Base-by-base conservation (phyloP, 2,888 invertebrate species). In the Sarcophaga rosellei region DNA sequence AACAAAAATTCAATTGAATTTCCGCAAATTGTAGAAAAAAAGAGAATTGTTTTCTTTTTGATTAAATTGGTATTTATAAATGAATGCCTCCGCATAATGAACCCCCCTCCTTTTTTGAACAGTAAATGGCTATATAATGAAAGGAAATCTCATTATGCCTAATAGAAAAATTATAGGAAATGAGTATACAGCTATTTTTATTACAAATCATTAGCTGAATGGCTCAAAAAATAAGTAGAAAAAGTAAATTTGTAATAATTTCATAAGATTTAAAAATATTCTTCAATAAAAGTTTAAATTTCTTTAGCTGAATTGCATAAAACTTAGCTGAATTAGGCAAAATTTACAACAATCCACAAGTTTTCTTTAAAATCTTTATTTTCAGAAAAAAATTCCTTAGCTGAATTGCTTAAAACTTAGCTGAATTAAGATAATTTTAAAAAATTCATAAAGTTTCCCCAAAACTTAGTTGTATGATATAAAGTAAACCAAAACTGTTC, bases 31-130 rank as follows among this genome's bases (percentile, higher is more conserved):
- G 61, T 21, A 68, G 1, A 61, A 68, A 74, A 68, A 81, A 23
- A 23, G 3, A 23, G 3, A 25, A 25, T 25, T 25, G 25, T 4
- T 25, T 23, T 23, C 4, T 35, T 35, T 35, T 68, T 74, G 35
- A 81, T 81, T 81, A 68, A 81, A 68, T 74, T 35, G 21, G 20
- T 20, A 20, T 44, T 45, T 66, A 6, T 25, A 59, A 68, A n/a
- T 21, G 61, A 62, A 65, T 57, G 53, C 20, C 23, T 65, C 20
- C 23, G n/a, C 15, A 35, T 15, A 15, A 47, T 47, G 15, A 47
- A 47, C 11, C 11, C 47, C 2, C 25, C 4, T 4, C 25, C 2
- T 25, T 25, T 25, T 25, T 25, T 25, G 3, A 35, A 6, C 6
- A 35, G 35, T 35, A 35, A 35, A 35, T 35, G 35, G 35, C 6